These are phyloP conservation scores for Gymnothorax reevesii DNA, from an alignment of 2,797 vertebrate species.

Conservation along the genomic window DNA sequence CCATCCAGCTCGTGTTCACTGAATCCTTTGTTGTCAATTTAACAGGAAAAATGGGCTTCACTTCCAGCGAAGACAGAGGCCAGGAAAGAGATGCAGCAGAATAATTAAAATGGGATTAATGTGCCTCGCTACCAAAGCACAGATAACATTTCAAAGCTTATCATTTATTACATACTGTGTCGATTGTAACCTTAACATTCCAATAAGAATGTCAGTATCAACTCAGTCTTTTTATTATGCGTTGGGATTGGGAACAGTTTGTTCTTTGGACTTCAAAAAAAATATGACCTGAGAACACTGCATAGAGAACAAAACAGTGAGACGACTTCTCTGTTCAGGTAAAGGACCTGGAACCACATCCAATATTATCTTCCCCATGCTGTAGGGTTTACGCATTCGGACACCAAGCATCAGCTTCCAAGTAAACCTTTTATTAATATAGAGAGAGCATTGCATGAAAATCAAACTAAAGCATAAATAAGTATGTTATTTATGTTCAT, in stretches of 20 bases:
- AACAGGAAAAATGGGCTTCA: background rate
- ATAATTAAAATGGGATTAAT: slow-evolving; percentile 4
- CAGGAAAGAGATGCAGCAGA: background rate
- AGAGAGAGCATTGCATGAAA: background rate
- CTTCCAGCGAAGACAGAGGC: background rate
- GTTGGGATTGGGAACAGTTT: background rate
- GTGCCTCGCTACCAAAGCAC: background rate
- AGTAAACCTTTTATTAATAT: background rate
- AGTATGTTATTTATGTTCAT: background rate
- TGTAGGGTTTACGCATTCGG: background rate
- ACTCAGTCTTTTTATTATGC: background rate
- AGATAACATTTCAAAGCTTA: background rate
- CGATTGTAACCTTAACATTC: background rate
- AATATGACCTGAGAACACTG: background rate
- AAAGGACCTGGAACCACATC: background rate
- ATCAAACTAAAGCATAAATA: background rate
- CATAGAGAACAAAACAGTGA: background rate
- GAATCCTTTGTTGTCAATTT: background rate
- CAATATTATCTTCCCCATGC: background rate
- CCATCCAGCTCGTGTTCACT: background rate
- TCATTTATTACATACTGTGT: background rate
- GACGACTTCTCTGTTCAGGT: background rate
- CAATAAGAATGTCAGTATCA: background rate
- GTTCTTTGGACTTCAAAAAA: background rate
- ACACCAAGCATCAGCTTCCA: background rate